Evolutionary conservation across 1,140 invertebrate species (phyloP), one percentile per base, ranked within the genome.

Genomic region (Kradibia gibbosae): DNA sequence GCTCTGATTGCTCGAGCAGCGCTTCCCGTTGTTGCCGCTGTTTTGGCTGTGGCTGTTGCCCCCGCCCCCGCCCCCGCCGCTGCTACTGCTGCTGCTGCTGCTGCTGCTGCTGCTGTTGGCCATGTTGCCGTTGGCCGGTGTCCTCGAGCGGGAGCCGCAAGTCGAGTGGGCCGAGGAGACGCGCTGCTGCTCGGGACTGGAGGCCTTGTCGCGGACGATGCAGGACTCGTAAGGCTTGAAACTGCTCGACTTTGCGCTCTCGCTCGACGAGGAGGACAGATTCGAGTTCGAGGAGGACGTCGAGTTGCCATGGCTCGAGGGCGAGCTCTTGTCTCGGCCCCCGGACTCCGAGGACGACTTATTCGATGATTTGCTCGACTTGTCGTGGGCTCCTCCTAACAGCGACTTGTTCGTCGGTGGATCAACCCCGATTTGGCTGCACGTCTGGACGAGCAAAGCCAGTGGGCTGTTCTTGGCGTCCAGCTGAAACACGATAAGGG

Each of bases 381-480:
- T 89, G 84, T 92, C 88, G 85, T 88, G 70, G 11, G 95, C 93
- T 79, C 94, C 92, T 74, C 94, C 92, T 74, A 96, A 91, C 83
- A 96, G 87, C 2, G 92, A 90, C 83, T 93, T 93, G 90, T 93
- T 91, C 91, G 95, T 92, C 87, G 96, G 91, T 87, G 94, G 90
- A 90, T 98, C 97, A 22, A 96, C 96, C 79, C 98, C 98, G 87
- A 99, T 99, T 89, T 97, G 97, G 88, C 96, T 98, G 93, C 98
- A 99, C 57, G 97, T 98, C 90, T 98, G 97, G 36, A 97, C 97
- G 83, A 99, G 92, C 39, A 99, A 92, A 39, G 97, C 97, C 88
- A 99, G 92, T 20, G 98, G 98, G 92, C 97, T 98, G 91, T 98
- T 98, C 93, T 98, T 98, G 74, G 97, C 96, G 91, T 98, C 97